These are phyloP conservation scores for Ispidina picta DNA, from an alignment of 2,797 vertebrate genomes.

Conservation along the genomic window DNA sequence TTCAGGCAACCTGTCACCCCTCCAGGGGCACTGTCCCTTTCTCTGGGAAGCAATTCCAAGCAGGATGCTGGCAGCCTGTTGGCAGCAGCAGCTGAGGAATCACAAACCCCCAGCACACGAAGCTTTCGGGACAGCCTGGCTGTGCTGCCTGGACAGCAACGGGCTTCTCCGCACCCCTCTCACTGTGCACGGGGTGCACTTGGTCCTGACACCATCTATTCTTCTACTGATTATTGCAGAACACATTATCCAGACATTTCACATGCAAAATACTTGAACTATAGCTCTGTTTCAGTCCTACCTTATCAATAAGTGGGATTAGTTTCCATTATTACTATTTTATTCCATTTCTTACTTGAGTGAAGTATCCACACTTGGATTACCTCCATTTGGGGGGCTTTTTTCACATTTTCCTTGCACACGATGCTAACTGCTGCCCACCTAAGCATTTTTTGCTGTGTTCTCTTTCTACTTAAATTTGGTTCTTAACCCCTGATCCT, in stretches of 20 bases:
- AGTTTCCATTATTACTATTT: not conserved
- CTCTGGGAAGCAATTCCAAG: constrained; percentile 33
- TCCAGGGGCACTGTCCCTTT: constrained; percentile 39
- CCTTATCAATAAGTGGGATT: not conserved
- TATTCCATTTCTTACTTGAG: not conserved
- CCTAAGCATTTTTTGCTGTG: not conserved
- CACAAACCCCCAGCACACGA: not conserved
- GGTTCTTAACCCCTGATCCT: not conserved
- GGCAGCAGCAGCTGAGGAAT: not conserved
- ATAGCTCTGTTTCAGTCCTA: not conserved
- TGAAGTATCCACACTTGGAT: not conserved
- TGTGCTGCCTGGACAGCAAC: not conserved
- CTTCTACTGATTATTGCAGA: not conserved
- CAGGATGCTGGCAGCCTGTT: constrained; percentile 55
- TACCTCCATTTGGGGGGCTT: not conserved
- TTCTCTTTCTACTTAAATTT: not conserved
- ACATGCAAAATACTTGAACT: not conserved
- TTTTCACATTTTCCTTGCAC: not conserved
- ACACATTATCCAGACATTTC: not conserved
- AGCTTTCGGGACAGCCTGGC: not conserved
- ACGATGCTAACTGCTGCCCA: not conserved
- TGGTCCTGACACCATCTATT: not conserved
- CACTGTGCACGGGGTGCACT: not conserved
- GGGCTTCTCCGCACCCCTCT: not conserved
- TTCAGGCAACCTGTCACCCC: constrained; percentile 58